These are phyloP conservation scores for Lophotriccus pileatus DNA, from an alignment of 2,797 vertebrate species.

Conservation along the genomic window DNA sequence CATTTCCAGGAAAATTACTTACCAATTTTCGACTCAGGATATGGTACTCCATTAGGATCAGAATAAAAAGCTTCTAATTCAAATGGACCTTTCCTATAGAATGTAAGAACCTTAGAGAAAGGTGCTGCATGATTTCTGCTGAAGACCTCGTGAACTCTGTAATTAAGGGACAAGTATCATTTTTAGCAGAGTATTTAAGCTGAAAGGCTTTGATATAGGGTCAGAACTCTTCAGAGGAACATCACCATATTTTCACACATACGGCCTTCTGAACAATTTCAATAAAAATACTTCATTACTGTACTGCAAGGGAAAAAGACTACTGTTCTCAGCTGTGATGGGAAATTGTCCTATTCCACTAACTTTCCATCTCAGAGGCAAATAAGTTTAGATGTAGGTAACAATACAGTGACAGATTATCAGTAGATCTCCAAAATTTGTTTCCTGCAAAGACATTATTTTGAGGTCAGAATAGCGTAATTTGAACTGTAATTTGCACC, in stretches of 20 bases:
- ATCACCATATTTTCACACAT: neutral
- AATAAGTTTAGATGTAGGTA: neutral
- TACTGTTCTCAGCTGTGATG: neutral
- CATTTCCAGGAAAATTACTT: constrained; percentile 23
- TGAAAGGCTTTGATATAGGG: neutral
- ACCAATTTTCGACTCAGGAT: constrained; percentile 83
- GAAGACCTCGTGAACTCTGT: constrained; percentile 79
- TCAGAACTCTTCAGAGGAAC: neutral
- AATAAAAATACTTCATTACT: neutral
- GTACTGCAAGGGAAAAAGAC: neutral
- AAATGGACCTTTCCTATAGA: constrained; percentile 79
- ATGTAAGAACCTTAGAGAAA: constrained; percentile 82
- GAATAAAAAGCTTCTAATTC: constrained; percentile 81
- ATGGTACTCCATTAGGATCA: constrained; percentile 74
- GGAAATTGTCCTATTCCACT: neutral
- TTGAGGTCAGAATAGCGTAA: neutral
- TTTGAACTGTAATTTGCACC: neutral
- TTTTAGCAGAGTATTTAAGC: neutral
- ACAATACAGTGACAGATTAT: neutral
- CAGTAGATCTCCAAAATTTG: neutral
- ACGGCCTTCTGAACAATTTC: neutral
- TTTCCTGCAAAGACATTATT: neutral
- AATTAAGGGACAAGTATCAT: neutral
- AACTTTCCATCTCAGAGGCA: neutral
- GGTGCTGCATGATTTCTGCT: constrained; percentile 77